These are phyloP conservation scores for Strigamia maritima DNA, from an alignment of 2,888 invertebrate genomes.

Conservation along the genomic window DNA sequence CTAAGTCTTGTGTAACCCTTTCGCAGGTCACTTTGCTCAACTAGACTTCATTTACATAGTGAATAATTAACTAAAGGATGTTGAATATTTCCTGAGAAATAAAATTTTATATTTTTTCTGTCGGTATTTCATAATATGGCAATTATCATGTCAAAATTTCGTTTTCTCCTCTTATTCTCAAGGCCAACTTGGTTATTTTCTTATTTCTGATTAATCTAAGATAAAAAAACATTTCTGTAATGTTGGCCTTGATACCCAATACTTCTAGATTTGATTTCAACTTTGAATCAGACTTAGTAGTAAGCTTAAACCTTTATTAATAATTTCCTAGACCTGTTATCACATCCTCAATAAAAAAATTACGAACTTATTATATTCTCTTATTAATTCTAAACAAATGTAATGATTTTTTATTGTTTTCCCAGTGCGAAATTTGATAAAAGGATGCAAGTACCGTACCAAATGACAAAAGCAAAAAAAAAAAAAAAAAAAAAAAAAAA, in stretches of 20 bases:
- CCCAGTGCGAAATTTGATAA: background rate
- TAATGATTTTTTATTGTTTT: background rate
- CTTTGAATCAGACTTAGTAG: background rate
- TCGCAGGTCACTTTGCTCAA: background rate
- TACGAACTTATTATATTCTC: background rate
- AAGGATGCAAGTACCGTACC: background rate
- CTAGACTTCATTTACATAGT: background rate
- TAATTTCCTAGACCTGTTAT: background rate
- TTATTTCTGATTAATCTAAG: background rate
- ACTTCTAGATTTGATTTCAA: background rate
- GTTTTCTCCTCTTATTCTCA: background rate
- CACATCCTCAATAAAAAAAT: conserved; percentile 5
- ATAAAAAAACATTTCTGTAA: background rate
- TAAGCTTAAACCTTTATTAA: background rate
- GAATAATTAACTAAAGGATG: background rate
- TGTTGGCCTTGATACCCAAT: background rate
- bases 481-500: background rate
- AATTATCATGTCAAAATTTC: background rate
- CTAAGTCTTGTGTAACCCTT: background rate
- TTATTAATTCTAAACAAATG: background rate
- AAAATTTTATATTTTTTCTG: background rate
- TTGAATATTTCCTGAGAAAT: background rate
- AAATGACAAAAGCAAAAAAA: background rate
- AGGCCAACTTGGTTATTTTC: background rate
- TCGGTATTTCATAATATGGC: background rate